These are phyloP conservation scores for Florisuga fusca DNA, from an alignment of 2,797 vertebrate species.

Conservation along the genomic window DNA sequence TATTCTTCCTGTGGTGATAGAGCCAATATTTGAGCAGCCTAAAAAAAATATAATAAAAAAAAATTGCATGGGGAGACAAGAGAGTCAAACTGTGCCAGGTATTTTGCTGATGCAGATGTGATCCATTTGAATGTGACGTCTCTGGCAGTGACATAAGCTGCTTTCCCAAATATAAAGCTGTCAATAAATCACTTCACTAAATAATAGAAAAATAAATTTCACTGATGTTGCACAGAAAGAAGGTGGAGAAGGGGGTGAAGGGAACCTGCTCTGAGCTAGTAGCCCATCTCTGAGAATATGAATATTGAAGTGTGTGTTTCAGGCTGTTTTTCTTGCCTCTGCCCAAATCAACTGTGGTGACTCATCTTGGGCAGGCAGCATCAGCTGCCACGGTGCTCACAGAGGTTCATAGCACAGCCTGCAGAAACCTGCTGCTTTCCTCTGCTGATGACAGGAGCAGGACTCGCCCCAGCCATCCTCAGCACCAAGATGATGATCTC, in stretches of 20 bases:
- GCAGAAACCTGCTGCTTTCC: not conserved
- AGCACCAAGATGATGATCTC: fast-evolving
- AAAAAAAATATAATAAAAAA: not conserved
- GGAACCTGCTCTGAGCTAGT: not conserved
- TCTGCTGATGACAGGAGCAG: not conserved
- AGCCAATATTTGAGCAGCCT: not conserved
- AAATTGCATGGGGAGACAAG: not conserved
- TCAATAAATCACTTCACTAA: not conserved
- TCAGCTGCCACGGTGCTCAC: not conserved
- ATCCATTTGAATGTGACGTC: not conserved
- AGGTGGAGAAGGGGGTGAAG: fast-evolving
- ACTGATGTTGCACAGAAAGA: not conserved
- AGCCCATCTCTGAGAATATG: not conserved
- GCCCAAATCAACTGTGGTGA: slow-evolving; percentile 31
- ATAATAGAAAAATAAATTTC: not conserved
- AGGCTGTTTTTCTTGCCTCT: slow-evolving; percentile 47
- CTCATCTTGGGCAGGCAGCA: not conserved
- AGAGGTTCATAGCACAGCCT: not conserved
- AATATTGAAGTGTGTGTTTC: not conserved
- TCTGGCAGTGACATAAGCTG: not conserved
- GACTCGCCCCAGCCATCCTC: not conserved
- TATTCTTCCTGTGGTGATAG: not conserved
- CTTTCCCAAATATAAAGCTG: not conserved
- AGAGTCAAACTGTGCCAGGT: not conserved
- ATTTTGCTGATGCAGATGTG: not conserved